Conservation (phyloP, 1,140 invertebrate species). For the Cotesia vestalis region DNA sequence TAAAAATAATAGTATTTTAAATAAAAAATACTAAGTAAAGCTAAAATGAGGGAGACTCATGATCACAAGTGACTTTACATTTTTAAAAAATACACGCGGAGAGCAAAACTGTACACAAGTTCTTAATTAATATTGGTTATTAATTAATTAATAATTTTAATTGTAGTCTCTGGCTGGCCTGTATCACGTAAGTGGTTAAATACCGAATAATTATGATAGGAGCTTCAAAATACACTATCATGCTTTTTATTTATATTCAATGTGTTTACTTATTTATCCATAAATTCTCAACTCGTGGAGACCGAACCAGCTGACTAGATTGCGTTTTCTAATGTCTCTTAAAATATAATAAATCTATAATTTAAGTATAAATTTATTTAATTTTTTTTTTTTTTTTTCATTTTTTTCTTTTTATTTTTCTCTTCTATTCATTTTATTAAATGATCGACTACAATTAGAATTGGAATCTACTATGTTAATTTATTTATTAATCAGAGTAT, state of each 20-base stretch:
- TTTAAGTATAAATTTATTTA: too few species aligned
- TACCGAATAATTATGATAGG: too few species aligned
- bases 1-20: background rate
- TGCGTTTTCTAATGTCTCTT: conserved; percentile 51
- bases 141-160: background rate
- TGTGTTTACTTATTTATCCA: conserved; percentile 23
- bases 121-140: conserved; percentile 2
- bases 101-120: conserved; percentile 13
- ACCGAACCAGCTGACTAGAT: conserved; percentile 61
- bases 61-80: conserved; percentile 14
- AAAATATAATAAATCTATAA: conserved; percentile 9
- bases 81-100: background rate
- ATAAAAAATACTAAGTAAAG: background rate
- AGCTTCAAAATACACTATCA: background rate
- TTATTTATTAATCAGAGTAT: too few species aligned
- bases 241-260: conserved; percentile 13
- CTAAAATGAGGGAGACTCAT: background rate
- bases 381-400: background rate
- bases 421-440: background rate
- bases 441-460: conserved; percentile 4
- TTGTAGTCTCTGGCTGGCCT: conserved; percentile 26
- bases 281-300: conserved; percentile 46
- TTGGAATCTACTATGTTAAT: background rate
- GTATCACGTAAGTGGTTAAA: too few species aligned
- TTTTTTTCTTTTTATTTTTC: conserved; percentile 42